These are phyloP conservation scores for Eidolon dupreanum DNA, from an alignment of 2,797 vertebrate genomes.

Conservation along the genomic window DNA sequence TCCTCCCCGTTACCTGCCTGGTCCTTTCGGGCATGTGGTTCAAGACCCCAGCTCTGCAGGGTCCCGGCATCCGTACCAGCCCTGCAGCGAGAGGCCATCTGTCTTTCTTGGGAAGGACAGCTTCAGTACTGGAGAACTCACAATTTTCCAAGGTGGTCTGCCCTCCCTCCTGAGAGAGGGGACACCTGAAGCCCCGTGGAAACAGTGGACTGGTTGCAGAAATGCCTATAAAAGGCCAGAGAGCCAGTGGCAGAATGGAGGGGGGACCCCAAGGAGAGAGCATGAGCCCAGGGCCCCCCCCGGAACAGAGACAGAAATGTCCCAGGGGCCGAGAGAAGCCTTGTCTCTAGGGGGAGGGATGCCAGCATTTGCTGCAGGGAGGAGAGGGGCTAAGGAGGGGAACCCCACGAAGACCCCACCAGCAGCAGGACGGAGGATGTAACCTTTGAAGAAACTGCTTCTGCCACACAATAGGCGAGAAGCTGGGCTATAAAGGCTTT, in stretches of 20 bases:
- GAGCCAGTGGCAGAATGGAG: not conserved
- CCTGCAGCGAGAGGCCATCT: not conserved
- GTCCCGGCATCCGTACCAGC: not conserved
- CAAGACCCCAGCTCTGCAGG: not conserved
- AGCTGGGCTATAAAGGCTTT: not conserved
- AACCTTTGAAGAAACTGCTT: not conserved
- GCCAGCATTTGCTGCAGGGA: rapidly evolving
- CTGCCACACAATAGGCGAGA: not conserved
- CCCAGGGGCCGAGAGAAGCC: not conserved
- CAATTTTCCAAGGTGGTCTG: not conserved
- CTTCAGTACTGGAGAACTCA: not conserved
- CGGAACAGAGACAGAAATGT: not conserved
- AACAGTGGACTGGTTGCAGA: not conserved
- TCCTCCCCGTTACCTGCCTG: not conserved
- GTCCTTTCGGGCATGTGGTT: not conserved
- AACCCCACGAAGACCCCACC: not conserved
- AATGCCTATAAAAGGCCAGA: not conserved
- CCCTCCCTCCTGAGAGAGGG: not conserved
- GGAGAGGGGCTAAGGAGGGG: not conserved
- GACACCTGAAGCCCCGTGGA: not conserved
- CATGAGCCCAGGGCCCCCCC: not conserved
- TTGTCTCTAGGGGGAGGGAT: not conserved
- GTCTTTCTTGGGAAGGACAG: no score
- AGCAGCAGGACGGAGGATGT: rapidly evolving
- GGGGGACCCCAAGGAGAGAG: not conserved